Evolutionary conservation across 2,113 vertebrate species (phyloP), one percentile per base, ranked within the genome.

Genomic region (Hippocampus comes): DNA sequence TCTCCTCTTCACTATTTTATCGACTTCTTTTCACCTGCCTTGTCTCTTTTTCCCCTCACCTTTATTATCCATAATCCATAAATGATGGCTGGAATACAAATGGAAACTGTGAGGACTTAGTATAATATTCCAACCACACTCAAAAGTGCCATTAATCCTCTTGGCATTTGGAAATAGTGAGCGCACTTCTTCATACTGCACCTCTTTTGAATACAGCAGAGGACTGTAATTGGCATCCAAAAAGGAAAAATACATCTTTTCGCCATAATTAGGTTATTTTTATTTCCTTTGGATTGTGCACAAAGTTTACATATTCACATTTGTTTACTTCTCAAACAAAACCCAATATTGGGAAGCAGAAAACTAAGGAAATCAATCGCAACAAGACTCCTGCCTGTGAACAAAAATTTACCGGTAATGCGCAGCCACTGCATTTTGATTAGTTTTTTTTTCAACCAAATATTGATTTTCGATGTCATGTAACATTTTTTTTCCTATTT

Each of bases 111-210:
- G 72, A 78, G 67, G 77, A 79, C 57, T 82, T 69, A 69, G 76
- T 64, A 70, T 76, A 84, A 75, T 80, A 83, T 77, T 66, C 46
- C 73, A 74, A 72, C 67, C 46, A n/a, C 73, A 76, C 71, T 88
- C 79, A 80, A 80, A 78, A 49, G 76, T 30, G 60, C 76, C 57
- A 78, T 86, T 85, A 85, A 89, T 87, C 84, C 83, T 82, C 72
- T 81, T 89, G 87, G 71, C 76, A 88, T 89, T 90, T 88, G 48
- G 80, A 73, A 84, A 71, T 43, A 30, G 64, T 71, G 71, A 23
- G 0, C 53, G 34, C 68, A 63, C 34, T 80, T 51, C 23, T 59
- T 59, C 57, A 49, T 27, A 30, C 43, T 48, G 68, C 73, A 76
- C 67, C 75, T 82, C 2, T 74, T 84, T 72, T 61, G 75, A 75